Percentiles rank a stretch among this genome's conserved stretches.
Conservation (phyloP, 2,888 invertebrate genomes). For the Melinaea marsaeus region DNA sequence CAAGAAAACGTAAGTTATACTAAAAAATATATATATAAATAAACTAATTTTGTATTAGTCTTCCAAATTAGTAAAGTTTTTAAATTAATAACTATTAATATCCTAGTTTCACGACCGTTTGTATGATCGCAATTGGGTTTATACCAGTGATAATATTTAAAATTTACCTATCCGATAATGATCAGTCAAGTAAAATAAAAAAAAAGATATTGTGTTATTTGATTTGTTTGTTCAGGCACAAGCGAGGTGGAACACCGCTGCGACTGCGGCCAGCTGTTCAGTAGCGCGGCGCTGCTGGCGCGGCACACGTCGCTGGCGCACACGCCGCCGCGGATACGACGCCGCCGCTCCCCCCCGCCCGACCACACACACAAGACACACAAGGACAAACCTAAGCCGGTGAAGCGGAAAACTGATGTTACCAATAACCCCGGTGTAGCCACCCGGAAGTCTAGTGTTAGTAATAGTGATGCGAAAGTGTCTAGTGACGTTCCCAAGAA, state of each 20-base stretch:
- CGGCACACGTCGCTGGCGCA: slow-evolving; percentile 70
- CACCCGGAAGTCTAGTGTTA: slow-evolving; percentile 42
- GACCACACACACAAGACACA: slow-evolving; percentile 30
- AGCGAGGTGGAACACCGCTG: slow-evolving; percentile 67
- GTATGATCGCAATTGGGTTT: too few relatives aligned
- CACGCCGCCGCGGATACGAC: slow-evolving; percentile 71
- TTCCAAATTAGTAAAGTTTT: too few relatives aligned
- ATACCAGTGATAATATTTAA: too few relatives aligned
- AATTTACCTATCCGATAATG: too few relatives aligned
- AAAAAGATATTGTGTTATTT: too few relatives aligned
- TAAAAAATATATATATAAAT: neutral
- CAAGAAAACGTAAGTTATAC: slow-evolving; percentile 63
- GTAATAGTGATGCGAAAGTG: slow-evolving; percentile 35
- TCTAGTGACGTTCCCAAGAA: slow-evolving; percentile 17
- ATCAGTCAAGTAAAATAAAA: neutral
- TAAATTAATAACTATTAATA: too few relatives aligned
- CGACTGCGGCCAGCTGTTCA: slow-evolving; percentile 71
- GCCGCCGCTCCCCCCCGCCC: slow-evolving; percentile 57
- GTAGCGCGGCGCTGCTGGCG: slow-evolving; percentile 62
- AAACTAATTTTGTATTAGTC: too few relatives aligned
- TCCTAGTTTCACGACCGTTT: too few relatives aligned
- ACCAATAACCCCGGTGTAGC: slow-evolving; percentile 27
- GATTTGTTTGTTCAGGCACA: slow-evolving; percentile 42
- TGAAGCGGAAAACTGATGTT: slow-evolving; percentile 17
- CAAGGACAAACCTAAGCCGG: slow-evolving; percentile 8